A percentile compares a stretch with the other conserved stretches of the same genome.
Conservation (phyloP, 1,140 invertebrate genomes). For the Lordiphosa stackelbergi region DNA sequence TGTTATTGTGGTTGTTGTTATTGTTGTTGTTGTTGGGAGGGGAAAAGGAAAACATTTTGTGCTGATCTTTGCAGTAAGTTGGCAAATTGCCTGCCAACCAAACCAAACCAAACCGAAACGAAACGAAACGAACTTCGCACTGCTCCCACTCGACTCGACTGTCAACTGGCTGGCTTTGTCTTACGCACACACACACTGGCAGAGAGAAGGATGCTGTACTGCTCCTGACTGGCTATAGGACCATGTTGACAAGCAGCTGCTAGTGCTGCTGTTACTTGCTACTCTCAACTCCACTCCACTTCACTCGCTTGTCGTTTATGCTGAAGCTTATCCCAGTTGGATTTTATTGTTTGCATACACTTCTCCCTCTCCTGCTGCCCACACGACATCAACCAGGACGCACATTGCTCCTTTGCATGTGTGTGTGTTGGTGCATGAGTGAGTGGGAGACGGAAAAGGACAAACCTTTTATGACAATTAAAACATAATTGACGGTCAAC, state of each 20-base stretch:
- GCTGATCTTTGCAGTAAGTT: conserved; percentile 74
- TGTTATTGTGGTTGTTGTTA: conserved; percentile 19
- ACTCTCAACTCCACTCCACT: conserved; percentile 1
- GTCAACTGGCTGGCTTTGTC: conserved; percentile 59
- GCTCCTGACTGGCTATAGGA: conserved; percentile 40
- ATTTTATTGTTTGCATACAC: conserved; percentile 66
- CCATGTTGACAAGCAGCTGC: conserved; percentile 65
- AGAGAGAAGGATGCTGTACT: conserved; percentile 19
- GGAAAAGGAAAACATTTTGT: conserved; percentile 43
- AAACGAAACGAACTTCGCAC: conserved; percentile 18
- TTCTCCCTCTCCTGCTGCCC: not conserved
- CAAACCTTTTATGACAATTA: conserved; percentile 77
- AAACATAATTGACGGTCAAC: conserved; percentile 77
- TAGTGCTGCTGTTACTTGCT: conserved; percentile 9
- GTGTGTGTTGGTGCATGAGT: too few relatives aligned
- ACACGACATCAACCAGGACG: not conserved
- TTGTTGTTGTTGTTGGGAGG: conserved; percentile 4
- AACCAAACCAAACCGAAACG: conserved; percentile 43
- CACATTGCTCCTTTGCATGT: too few relatives aligned
- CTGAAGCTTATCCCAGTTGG: conserved; percentile 68
- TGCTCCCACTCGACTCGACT: conserved; percentile 17
- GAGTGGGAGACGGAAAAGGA: conserved; percentile 31
- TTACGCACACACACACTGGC: conserved; percentile 33
- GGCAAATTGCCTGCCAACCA: conserved; percentile 70
- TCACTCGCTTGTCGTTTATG: conserved; percentile 33